A percentile compares a stretch with the other conserved stretches of the same genome.
These are phyloP conservation scores for Myiozetetes cayanensis DNA, from an alignment of 2,113 vertebrate species.

Conservation along the genomic window DNA sequence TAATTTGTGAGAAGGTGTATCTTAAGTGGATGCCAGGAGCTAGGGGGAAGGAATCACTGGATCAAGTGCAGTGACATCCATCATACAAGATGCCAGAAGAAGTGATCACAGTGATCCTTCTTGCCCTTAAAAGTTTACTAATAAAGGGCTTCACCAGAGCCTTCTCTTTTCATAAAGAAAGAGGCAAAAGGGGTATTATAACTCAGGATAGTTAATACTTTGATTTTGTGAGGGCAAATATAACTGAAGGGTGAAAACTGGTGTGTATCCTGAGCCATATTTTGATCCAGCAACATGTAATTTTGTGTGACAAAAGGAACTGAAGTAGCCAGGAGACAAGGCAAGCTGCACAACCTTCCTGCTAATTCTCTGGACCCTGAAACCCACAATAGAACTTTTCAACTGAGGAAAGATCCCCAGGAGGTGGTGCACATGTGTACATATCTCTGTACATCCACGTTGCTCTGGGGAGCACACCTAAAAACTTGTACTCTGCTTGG, in stretches of 20 bases:
- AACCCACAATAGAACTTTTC: not conserved
- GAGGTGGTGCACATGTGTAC: not conserved
- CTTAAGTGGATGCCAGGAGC: not conserved
- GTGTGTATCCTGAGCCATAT: not conserved
- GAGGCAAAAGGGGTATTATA: not conserved
- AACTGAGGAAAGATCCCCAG: not conserved
- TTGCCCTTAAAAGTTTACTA: not conserved
- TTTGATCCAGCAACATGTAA: not conserved
- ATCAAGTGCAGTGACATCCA: not conserved
- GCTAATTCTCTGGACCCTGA: not conserved
- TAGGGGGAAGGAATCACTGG: not conserved
- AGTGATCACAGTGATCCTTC: not conserved
- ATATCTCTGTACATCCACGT: accelerated
- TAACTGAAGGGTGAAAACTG: not conserved
- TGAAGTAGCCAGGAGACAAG: not conserved
- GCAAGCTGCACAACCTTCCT: not conserved
- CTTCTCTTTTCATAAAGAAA: not conserved
- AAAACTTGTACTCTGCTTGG: not conserved
- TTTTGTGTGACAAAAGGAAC: not conserved
- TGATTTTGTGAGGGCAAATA: not conserved
- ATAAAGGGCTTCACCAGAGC: not conserved
- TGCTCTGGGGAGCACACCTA: not conserved
- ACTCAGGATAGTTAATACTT: not conserved
- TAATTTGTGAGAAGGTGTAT: not conserved
- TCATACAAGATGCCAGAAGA: not conserved